Evolutionary conservation across 2,888 invertebrate genomes (phyloP).

Genomic region (Cyclophora punctaria): DNA sequence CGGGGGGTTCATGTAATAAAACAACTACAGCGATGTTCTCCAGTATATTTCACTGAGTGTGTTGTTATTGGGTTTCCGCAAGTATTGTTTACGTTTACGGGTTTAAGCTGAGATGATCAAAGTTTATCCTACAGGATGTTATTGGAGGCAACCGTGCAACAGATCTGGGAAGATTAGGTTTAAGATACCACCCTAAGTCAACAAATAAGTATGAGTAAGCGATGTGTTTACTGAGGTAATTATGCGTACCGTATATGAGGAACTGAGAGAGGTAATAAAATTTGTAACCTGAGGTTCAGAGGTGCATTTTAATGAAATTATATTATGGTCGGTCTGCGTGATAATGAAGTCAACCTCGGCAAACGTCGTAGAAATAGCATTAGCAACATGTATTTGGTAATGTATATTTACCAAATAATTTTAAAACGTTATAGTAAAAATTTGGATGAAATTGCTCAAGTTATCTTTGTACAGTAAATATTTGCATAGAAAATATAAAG

Average conservation of each 20-base stretch:
- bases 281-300: constrained; percentile 5
- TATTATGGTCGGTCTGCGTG: constrained; percentile 4
- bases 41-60: background rate
- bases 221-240: constrained; percentile 17
- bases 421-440: too few relatives aligned
- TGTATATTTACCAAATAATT: too few relatives aligned
- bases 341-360: constrained; percentile 2
- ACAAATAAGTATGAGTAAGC: constrained; percentile 14
- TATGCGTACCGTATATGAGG: constrained; percentile 5
- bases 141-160: constrained; percentile 10
- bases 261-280: constrained; percentile 10
- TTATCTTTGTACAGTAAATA: too few relatives aligned
- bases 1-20: too few relatives aligned
- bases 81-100: constrained; percentile 11
- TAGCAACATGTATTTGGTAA: too few relatives aligned
- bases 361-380: too few relatives aligned
- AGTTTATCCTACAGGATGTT: constrained; percentile 9
- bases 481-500: too few relatives aligned
- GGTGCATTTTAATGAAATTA: constrained; percentile 2
- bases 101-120: constrained; percentile 11
- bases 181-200: constrained; percentile 17
- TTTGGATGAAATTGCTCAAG: too few relatives aligned
- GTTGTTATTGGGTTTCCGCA: constrained; percentile 5
- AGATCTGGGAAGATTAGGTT: constrained; percentile 13
- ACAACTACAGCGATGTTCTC: too few relatives aligned